Base-by-base conservation (phyloP, 92 coral and sea anemone species). In the Isaurus tuberculatus region DNA sequence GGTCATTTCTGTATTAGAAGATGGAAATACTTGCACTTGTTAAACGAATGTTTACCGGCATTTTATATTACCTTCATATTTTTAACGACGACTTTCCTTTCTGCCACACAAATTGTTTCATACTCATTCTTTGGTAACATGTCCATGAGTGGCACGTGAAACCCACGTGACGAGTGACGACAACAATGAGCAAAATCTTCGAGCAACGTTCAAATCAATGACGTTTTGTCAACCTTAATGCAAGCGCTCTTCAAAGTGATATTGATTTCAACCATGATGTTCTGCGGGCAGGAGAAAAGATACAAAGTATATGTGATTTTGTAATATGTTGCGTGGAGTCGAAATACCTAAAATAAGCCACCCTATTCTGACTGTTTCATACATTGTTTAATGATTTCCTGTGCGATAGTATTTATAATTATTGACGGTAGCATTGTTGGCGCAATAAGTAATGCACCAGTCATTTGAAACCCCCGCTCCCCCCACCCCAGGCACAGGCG, bases 21-120 rank as follows among this genome's bases (percentile, higher is more conserved):
- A n/a, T n/a, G n/a, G n/a, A n/a, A n/a, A n/a, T n/a, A n/a, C n/a
- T n/a, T n/a, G n/a, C n/a, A n/a, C n/a, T n/a, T n/a, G n/a, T n/a
- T n/a, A n/a, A n/a, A n/a, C n/a, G n/a, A n/a, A n/a, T n/a, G n/a
- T n/a, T n/a, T n/a, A n/a, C n/a, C n/a, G n/a, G n/a, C n/a, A n/a
- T n/a, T 70, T 11, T 3, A 32, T 27, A 14, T 60, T 66, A 79
- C 72, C 84, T 66, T 79, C 72, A 79, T 66, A 40, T 64, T 44
- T 70, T 80, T 85, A 65, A 71, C 89, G 33, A 85, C 86, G 36
- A 87, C 92, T 53, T 81, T 67, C 70, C 80, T 88, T 74, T 89
- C 75, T 55, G 89, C 72, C 37, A 89, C 72, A 60, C 85, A 72
- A 63, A 80, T 72, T 20, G 89, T 86, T 75, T 75, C 68, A 75